Evolutionary conservation across 2,113 vertebrate genomes (phyloP).

Genomic region (Shinisaurus crocodilurus): DNA sequence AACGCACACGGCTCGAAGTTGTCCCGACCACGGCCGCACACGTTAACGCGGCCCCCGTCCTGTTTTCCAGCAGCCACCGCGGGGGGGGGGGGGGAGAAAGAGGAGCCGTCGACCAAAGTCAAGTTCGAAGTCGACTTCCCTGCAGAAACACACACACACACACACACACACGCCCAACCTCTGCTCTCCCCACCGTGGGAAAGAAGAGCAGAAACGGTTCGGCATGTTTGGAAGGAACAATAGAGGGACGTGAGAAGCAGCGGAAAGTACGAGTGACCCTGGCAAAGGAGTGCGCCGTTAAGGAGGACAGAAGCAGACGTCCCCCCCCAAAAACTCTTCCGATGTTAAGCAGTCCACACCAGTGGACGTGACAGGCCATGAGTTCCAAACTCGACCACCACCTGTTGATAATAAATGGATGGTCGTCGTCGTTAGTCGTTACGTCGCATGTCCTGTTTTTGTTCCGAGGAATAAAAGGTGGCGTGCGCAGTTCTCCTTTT

Average conservation of each 20-base stretch:
- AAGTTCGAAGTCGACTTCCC: neutral
- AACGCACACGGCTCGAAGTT: neutral
- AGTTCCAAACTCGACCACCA: neutral
- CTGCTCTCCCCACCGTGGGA: fast-evolving
- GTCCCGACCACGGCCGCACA: neutral
- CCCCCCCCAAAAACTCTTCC: neutral
- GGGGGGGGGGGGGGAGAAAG: no score
- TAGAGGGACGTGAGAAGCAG: neutral
- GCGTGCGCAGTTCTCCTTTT: no score
- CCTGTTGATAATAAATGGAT: no score
- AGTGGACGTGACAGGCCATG: neutral
- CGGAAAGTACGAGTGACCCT: no score
- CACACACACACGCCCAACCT: no score
- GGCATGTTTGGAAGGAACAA: neutral
- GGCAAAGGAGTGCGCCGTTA: neutral
- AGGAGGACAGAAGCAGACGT: neutral
- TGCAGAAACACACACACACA: no score
- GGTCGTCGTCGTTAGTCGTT: no score
- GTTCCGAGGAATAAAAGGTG: neutral
- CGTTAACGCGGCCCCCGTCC: fast-evolving
- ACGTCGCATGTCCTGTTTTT: neutral
- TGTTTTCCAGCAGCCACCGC: fast-evolving
- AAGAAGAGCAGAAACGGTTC: fast-evolving
- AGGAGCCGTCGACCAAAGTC: neutral
- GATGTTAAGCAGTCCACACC: neutral